phyloP scores from a whole-genome alignment of 2,113 vertebrate genomes.

The Phalacrocorax aristotelis region DNA sequence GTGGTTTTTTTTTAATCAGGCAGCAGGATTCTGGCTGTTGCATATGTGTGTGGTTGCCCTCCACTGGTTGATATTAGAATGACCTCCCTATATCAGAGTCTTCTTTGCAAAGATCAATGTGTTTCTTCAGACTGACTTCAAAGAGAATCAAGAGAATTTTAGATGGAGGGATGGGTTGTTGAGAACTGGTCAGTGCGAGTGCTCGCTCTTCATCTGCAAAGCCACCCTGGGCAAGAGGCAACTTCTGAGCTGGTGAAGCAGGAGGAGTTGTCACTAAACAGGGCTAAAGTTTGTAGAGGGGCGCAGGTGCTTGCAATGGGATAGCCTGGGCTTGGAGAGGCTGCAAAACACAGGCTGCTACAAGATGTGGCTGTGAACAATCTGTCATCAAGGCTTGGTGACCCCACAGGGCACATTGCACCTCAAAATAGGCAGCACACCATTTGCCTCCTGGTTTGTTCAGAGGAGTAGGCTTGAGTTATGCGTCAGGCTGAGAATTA shows the following conservation, averaged over 20 bases:
- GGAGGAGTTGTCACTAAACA: neutral
- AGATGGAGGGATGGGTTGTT: neutral
- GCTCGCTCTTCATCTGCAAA: neutral
- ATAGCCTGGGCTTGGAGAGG: neutral
- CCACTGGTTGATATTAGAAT: conserved; percentile 4
- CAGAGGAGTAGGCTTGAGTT: neutral
- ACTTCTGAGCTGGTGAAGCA: neutral
- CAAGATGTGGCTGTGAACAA: neutral
- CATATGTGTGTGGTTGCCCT: conserved; percentile 4
- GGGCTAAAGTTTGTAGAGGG: neutral
- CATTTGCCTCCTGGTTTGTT: neutral
- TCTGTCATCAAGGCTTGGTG: neutral
- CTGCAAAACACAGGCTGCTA: neutral
- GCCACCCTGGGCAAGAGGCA: neutral
- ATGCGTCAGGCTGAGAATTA: neutral
- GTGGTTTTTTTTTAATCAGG: neutral
- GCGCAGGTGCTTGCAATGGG: neutral
- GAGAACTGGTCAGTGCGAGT: neutral
- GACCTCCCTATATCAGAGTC: neutral
- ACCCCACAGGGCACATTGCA: neutral
- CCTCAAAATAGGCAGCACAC: neutral
- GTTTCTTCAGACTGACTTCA: neutral
- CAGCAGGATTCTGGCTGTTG: neutral
- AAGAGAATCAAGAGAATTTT: neutral
- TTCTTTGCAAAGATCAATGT: neutral